Evolutionary conservation across 2,888 invertebrate genomes (phyloP), one percentile per base, ranked within the genome.

Genomic region (Lasioglossum morio): DNA sequence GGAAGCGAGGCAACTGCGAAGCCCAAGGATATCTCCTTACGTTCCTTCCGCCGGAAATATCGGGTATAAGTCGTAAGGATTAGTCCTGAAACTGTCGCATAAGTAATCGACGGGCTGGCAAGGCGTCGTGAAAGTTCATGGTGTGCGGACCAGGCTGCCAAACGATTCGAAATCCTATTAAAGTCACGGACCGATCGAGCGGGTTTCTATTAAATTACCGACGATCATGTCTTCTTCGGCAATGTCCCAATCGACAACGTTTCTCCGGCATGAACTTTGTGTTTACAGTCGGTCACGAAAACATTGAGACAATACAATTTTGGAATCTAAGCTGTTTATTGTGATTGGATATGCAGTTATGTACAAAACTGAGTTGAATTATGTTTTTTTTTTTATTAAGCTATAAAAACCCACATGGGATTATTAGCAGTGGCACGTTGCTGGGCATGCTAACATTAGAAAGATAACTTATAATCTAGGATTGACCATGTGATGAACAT

Each of bases 41-140:
- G 37, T n/a, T 70, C 73, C 63, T 72, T 78, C 79, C 80, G 66
- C 75, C 80, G 85, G 88, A 87, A 83, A 78, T 81, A 81, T 84
- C 77, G 70, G 43, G 66, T 78, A 30, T 40, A 66, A 79, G 37
- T n/a, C 43, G 48, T n/a, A 2, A 27, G 72, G 74, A 84, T 84
- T 85, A 78, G 72, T 23, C 69, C 53, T 34, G 27, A 46, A 37
- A 63, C 63, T 34, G 57, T 53, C 19, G 79, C 63, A 66, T 63
- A 73, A 76, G 70, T 69, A 73, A 79, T 63, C 27, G 63, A 30
- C 27, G 14, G 30, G 63, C 27, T 63, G 30, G 60, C 10, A 63
- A 63, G 5, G 16, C 7, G 63, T 16, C 14, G 7, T 7, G 16
- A 63, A 30, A 63, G 16, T 63, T 16, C 63, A 30, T 30, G 14